phyloP scores from a whole-genome alignment of 2,888 invertebrate genomes.

The Napeogenes sylphis region DNA sequence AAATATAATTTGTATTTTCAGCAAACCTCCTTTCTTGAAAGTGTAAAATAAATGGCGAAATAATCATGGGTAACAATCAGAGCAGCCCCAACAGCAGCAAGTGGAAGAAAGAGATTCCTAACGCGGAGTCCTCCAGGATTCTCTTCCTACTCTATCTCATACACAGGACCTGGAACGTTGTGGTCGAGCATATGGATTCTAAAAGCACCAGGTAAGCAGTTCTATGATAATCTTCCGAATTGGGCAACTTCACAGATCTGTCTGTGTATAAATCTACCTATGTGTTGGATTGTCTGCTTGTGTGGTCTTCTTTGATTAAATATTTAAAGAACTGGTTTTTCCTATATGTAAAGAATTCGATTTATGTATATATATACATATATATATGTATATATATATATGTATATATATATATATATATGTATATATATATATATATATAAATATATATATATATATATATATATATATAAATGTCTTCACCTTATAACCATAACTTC shows the following conservation, averaged over 20 bases:
- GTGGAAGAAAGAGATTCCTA: conserved; percentile 52
- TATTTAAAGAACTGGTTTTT: background rate
- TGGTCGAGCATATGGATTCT: conserved; percentile 79
- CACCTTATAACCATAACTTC: background rate
- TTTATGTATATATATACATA: no score
- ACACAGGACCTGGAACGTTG: conserved; percentile 83
- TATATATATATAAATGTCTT: no score
- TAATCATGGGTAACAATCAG: conserved; percentile 57
- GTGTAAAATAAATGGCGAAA: conserved; percentile 38
- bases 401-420: no score
- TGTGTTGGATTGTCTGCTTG: no score
- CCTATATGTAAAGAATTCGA: background rate
- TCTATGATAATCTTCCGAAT: background rate
- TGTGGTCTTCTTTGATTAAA: no score
- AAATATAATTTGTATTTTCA: conserved; percentile 31
- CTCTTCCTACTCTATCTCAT: conserved; percentile 82
- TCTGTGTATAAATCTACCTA: no score
- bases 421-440: no score
- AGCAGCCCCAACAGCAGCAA: conserved; percentile 56
- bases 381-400: no score
- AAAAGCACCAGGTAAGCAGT: conserved; percentile 68
- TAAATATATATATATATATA: no score
- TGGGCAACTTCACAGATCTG: no score
- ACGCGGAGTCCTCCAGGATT: conserved; percentile 78
- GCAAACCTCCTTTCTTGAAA: conserved; percentile 29